Conservation (phyloP, 1,140 invertebrate genomes). For the Papilio xuthus region DNA sequence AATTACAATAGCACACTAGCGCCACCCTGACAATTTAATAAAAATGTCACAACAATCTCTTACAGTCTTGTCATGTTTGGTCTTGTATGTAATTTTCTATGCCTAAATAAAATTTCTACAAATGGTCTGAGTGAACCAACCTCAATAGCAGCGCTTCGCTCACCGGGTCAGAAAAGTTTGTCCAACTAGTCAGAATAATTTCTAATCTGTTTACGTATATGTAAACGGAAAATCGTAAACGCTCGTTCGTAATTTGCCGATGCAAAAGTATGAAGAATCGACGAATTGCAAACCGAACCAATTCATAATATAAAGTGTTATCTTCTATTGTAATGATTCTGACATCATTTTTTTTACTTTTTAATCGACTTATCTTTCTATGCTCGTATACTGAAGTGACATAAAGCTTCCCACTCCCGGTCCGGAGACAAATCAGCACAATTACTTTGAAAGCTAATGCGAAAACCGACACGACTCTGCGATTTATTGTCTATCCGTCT, state of each 20-base stretch:
- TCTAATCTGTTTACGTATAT: not conserved
- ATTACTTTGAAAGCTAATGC: constrained; percentile 64
- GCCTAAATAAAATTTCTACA: too few species aligned
- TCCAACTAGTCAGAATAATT: too few species aligned
- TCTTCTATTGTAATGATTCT: not conserved
- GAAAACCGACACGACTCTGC: constrained; percentile 54
- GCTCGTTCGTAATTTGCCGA: not conserved
- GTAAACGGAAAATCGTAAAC: not conserved
- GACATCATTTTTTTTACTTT: not conserved
- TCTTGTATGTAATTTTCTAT: too few species aligned
- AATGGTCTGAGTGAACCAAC: too few species aligned
- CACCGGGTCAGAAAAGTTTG: too few species aligned
- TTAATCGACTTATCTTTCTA: constrained; percentile 8
- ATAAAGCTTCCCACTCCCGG: constrained; percentile 57
- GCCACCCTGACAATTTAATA: too few species aligned
- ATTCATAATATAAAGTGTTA: not conserved
- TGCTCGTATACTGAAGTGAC: constrained; percentile 50
- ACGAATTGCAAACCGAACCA: not conserved
- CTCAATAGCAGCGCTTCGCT: too few species aligned
- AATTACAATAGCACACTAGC: too few species aligned
- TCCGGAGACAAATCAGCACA: constrained; percentile 59
- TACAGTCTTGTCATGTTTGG: too few species aligned
- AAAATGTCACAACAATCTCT: too few species aligned
- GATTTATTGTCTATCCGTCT: constrained; percentile 59
- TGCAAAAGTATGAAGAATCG: too few species aligned